Evolutionary conservation across 2,888 invertebrate species (phyloP), one percentile per base, ranked within the genome.

Genomic region (Brachyptera putata): DNA sequence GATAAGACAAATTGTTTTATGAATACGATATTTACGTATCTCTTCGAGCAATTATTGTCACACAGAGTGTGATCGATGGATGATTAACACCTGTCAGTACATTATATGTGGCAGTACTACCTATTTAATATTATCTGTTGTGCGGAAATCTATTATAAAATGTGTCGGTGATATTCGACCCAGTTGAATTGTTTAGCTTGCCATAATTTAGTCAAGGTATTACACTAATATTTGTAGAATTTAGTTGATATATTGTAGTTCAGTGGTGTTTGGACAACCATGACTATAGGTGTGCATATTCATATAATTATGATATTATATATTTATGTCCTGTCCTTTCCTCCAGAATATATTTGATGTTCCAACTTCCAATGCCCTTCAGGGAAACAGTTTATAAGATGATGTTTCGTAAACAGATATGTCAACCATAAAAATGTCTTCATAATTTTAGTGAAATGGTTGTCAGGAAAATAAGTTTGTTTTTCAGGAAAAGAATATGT

Each of bases 311-410:
- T 5, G 11, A 7, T 7, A 30, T 30, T 36, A 22, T 34, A 53
- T 53, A 53, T 16, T 53, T 49, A 36, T 53, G 36, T 53, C 16
- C 36, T 53, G 36, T 25, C 49, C 30, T 53, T 53, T 18, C 36
- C 36, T 34, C 36, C 30, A 11, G 16, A 53, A 11, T 13, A 53
- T 7, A 53, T 53, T 53, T 36, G 53, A 36, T 53, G 53, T 53
- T 30, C 36, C 36, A 53, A 36, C n/a, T n/a, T n/a, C n/a, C n/a
- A n/a, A n/a, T n/a, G 18, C 49, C 49, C 49, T 25, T 14, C 3
- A 49, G n/a, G 30, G 5, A 30, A 30, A 49, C 3, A 43, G 43
- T n/a, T 43, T 43, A 16, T 43, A 43, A 43, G 18, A 43, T 43
- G 21, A 11, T 43, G 43, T 43, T 43, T 43, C 18, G 43, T 43